phyloP scores from a whole-genome alignment of 2,797 vertebrate genomes.

The Hypotaenidia philippensis region DNA sequence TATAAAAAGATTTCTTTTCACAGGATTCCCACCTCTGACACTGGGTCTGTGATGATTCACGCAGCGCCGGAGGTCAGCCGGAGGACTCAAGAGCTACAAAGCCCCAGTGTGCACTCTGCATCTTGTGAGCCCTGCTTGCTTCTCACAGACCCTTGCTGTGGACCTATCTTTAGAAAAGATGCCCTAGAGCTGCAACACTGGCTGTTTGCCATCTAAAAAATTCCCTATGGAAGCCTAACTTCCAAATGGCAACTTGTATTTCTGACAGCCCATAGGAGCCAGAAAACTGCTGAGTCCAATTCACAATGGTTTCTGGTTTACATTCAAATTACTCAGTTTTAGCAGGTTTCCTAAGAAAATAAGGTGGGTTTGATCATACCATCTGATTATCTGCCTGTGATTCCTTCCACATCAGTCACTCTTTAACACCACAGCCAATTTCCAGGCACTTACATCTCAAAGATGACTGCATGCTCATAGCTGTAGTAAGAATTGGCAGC shows the following conservation, averaged over 20 bases:
- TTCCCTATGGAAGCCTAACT: neutral
- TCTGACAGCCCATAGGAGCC: neutral
- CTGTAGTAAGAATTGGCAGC: neutral
- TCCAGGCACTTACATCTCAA: neutral
- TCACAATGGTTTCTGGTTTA: neutral
- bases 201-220: neutral
- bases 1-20: neutral
- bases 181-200: neutral
- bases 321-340: neutral
- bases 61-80: neutral
- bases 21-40: neutral
- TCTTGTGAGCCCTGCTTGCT: neutral
- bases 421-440: neutral
- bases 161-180: neutral
- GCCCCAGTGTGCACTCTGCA: neutral
- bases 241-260: neutral
- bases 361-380: neutral
- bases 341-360: constrained; percentile 27
- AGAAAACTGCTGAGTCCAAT: neutral
- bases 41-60: neutral
- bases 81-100: neutral
- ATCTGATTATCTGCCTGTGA: neutral
- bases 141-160: neutral
- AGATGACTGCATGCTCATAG: neutral
- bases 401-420: neutral